A percentile compares a stretch with the other conserved stretches of the same genome.
Conservation (phyloP, 2,888 invertebrate genomes). For the Pomacea canaliculata region DNA sequence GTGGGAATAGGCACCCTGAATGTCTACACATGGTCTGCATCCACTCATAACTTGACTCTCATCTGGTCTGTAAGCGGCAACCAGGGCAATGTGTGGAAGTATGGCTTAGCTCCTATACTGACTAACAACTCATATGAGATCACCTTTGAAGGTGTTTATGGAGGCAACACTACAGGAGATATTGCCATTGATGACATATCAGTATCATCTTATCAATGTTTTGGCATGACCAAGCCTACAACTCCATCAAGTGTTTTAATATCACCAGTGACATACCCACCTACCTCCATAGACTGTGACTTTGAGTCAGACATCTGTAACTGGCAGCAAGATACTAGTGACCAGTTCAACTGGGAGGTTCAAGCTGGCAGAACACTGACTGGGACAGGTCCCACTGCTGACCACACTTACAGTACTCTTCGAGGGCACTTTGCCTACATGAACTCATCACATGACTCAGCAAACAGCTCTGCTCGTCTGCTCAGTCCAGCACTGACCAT, state of each 20-base stretch:
- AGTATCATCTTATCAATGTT: conserved; percentile 39
- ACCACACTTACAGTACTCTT: conserved; percentile 59
- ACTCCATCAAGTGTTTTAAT: conserved; percentile 36
- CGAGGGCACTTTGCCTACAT: conserved; percentile 56
- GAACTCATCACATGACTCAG: conserved; percentile 40
- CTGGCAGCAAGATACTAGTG: conserved; percentile 55
- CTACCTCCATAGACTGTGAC: conserved; percentile 52
- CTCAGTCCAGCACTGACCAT: conserved; percentile 42
- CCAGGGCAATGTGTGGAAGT: conserved; percentile 57
- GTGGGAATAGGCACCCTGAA: conserved; percentile 57
- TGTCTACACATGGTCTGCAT: conserved; percentile 50
- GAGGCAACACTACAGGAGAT: conserved; percentile 57
- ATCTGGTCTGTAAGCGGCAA: conserved; percentile 47
- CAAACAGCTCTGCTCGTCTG: conserved; percentile 53
- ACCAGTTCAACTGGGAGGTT: conserved; percentile 59
- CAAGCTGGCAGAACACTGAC: conserved; percentile 43
- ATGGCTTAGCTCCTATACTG: conserved; percentile 26
- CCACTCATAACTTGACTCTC: conserved; percentile 8
- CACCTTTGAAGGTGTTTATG: conserved; percentile 62
- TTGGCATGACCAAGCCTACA: conserved; percentile 31
- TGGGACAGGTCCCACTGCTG: conserved; percentile 59
- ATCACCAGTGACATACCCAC: conserved; percentile 47
- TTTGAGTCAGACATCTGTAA: conserved; percentile 60
- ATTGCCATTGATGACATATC: conserved; percentile 65
- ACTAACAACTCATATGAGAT: conserved; percentile 34